Conservation (phyloP, 2,888 invertebrate genomes). For the Parochlus steinenii region DNA sequence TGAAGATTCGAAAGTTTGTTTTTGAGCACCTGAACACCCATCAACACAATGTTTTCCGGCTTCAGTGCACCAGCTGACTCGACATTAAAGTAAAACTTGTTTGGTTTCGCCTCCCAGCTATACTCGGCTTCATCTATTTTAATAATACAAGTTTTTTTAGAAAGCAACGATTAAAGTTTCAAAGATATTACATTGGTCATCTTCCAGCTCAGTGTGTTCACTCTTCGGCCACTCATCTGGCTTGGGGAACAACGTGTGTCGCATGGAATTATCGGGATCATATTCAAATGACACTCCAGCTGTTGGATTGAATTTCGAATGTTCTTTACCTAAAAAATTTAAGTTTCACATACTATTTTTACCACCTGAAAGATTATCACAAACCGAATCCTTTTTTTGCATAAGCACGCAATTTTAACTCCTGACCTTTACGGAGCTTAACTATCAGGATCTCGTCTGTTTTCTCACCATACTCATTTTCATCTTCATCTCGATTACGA, state of each 20-base stretch:
- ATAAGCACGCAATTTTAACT: constrained; percentile 83
- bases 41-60: constrained; percentile 92
- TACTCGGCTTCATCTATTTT: constrained; percentile 70
- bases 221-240: constrained; percentile 99
- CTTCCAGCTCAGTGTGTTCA: constrained; percentile 86
- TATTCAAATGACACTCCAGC: constrained; percentile 98
- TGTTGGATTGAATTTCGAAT: constrained; percentile 99
- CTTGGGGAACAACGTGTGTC: constrained; percentile 88
- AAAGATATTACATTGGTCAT: constrained; percentile 55
- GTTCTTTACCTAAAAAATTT: no score
- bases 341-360: constrained; percentile 23
- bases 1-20: constrained; percentile 92
- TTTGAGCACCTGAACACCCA: constrained; percentile 85
- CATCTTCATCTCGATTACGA: constrained; percentile 78
- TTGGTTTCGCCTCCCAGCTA: constrained; percentile 88
- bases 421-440: constrained; percentile 69
- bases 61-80: constrained; percentile 88
- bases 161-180: background rate
- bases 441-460: constrained; percentile 71
- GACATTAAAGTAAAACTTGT: constrained; percentile 93
- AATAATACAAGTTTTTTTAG: constrained; percentile 10
- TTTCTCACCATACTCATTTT: constrained; percentile 77
- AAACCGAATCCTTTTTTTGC: constrained; percentile 77
- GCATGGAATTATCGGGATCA: constrained; percentile 94
- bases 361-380: constrained; percentile 12